phyloP scores from a whole-genome alignment of 2,113 vertebrate genomes.

The Etheostoma spectabile region DNA sequence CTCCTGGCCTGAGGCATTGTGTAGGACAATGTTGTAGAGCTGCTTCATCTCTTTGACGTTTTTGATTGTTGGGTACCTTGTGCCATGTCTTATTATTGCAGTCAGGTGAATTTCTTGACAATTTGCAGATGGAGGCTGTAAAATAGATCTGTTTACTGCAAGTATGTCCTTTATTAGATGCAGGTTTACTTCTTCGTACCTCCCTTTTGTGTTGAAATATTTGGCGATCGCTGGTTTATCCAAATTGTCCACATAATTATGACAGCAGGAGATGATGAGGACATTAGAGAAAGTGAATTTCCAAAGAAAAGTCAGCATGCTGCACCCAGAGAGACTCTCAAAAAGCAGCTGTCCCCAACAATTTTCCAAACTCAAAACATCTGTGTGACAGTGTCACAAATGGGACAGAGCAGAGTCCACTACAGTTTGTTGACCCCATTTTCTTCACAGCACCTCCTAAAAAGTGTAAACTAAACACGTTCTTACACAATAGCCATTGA shows the following conservation, averaged over 20 bases:
- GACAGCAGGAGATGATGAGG: conserved; percentile 11
- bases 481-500: not conserved
- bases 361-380: not conserved
- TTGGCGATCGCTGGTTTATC: conserved; percentile 72
- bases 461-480: conserved; percentile 8
- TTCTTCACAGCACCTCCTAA: conserved; percentile 6
- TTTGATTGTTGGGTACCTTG: conserved; percentile 89
- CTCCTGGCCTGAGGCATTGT: conserved; percentile 53
- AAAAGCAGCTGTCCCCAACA: conserved; percentile 12
- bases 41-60: conserved; percentile 86
- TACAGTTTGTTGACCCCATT: conserved; percentile 30
- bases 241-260: not conserved
- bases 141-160: conserved; percentile 77
- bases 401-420: conserved; percentile 52
- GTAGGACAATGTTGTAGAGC: conserved; percentile 75
- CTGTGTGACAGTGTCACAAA: not conserved
- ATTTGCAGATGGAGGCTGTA: conserved; percentile 72
- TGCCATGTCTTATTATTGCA: conserved; percentile 91
- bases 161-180: conserved; percentile 82
- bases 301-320: conserved; percentile 25
- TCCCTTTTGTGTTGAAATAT: conserved; percentile 92
- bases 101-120: conserved; percentile 88
- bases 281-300: conserved; percentile 5
- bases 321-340: not conserved
- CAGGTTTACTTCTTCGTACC: conserved; percentile 90